These are phyloP conservation scores for Campylorhamphus procurvoides DNA, from an alignment of 2,113 vertebrate genomes.

Conservation along the genomic window DNA sequence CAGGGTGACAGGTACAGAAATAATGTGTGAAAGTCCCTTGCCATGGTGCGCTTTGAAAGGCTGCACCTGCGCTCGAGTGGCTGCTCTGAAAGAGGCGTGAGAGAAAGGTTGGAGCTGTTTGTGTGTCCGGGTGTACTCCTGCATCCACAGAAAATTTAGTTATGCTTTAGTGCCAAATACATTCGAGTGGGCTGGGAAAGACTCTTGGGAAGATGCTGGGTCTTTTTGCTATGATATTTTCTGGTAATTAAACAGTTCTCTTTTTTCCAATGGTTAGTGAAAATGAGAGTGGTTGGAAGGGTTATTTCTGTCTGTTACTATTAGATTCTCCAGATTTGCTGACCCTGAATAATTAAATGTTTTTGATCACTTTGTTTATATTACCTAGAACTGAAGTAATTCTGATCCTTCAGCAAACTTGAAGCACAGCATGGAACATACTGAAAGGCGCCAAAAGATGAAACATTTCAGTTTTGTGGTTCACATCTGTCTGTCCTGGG, in stretches of 20 bases:
- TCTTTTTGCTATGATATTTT: slow-evolving; percentile 48
- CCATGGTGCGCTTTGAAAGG: slow-evolving; percentile 1
- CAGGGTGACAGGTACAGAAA: slow-evolving; percentile 72
- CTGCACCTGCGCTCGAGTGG: slow-evolving; percentile 60
- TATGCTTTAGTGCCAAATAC: slow-evolving; percentile 34
- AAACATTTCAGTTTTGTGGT: slow-evolving; percentile 71
- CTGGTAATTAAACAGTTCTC: slow-evolving; percentile 66
- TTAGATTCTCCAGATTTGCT: slow-evolving; percentile 58
- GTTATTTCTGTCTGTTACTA: slow-evolving; percentile 59
- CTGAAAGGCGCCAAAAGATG: slow-evolving; percentile 69
- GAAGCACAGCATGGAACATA: slow-evolving; percentile 70
- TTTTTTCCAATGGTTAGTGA: slow-evolving; percentile 42
- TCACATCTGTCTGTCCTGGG: slow-evolving; percentile 70
- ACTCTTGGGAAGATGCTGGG: slow-evolving; percentile 48
- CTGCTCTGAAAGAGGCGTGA: neutral
- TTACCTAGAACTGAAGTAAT: slow-evolving; percentile 70
- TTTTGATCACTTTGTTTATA: slow-evolving; percentile 70
- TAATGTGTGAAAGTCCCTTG: slow-evolving; percentile 59
- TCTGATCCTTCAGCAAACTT: slow-evolving; percentile 72
- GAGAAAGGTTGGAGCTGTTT: slow-evolving; percentile 17
- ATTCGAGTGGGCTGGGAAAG: slow-evolving; percentile 33
- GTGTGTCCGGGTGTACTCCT: neutral
- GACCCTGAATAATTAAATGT: slow-evolving; percentile 61
- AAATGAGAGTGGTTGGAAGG: slow-evolving; percentile 48
- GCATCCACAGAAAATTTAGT: slow-evolving; percentile 41